Percentiles rank a stretch among this genome's conserved stretches.
These are phyloP conservation scores for Lasioglossum pauxillum DNA, from an alignment of 2,888 invertebrate species.

Conservation along the genomic window DNA sequence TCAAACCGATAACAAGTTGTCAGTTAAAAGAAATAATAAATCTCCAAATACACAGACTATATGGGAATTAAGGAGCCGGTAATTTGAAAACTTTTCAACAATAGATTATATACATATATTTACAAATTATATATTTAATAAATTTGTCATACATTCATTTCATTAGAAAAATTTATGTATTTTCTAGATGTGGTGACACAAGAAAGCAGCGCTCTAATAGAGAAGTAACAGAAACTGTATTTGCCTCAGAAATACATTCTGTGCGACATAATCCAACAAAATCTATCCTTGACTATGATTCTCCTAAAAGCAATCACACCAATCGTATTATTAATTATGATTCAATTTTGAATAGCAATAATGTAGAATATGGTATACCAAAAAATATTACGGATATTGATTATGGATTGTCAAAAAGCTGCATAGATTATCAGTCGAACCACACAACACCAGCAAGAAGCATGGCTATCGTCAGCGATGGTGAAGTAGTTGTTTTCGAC, in stretches of 20 bases:
- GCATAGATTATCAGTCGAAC: slow-evolving; percentile 83
- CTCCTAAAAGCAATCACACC: slow-evolving; percentile 80
- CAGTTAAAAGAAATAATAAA: slow-evolving; percentile 85
- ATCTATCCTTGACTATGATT: slow-evolving; percentile 82
- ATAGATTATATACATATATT: slow-evolving; percentile 14
- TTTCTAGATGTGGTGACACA: slow-evolving; percentile 83
- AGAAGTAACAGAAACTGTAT: slow-evolving; percentile 88
- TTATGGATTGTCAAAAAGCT: slow-evolving; percentile 82
- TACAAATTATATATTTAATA: neutral
- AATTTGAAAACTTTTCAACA: slow-evolving; percentile 47
- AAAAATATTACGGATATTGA: slow-evolving; percentile 83
- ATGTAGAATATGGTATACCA: slow-evolving; percentile 82
- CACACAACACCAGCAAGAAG: slow-evolving; percentile 82
- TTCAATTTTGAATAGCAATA: slow-evolving; percentile 83
- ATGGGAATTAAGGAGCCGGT: slow-evolving; percentile 87
- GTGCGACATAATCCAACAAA: slow-evolving; percentile 85
- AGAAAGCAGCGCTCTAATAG: slow-evolving; percentile 84
- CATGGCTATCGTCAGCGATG: slow-evolving; percentile 87
- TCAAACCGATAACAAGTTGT: slow-evolving; percentile 81
- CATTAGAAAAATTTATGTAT: slow-evolving; percentile 11
- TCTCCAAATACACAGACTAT: slow-evolving; percentile 86
- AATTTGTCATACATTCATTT: slow-evolving; percentile 1
- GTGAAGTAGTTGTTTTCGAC: slow-evolving; percentile 94
- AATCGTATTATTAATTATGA: slow-evolving; percentile 82
- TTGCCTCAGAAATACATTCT: slow-evolving; percentile 87